Evolutionary conservation across 2,797 vertebrate species (phyloP), one percentile per base, ranked within the genome.

Genomic region (Myotis planiceps): DNA sequence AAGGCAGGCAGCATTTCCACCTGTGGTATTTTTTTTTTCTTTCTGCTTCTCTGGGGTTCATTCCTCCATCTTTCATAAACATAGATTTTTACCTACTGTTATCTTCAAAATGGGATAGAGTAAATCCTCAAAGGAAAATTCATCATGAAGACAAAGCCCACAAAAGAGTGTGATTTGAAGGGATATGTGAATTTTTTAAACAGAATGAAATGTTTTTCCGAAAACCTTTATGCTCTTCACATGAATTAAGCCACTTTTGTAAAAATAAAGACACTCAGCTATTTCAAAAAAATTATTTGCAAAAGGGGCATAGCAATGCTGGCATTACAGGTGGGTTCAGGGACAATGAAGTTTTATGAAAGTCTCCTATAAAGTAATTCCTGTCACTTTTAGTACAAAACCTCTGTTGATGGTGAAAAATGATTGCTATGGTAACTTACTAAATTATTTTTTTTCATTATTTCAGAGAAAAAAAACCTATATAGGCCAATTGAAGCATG

Each of bases 401-500:
- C n/a, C 53, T 90, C 60, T 96, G 49, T 94, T 96, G 66, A 83
- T 89, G 21, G 39, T 93, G 2, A 42, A 80, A 94, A 88, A 49
- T 90, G 37, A 87, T 90, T 87, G 53, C 76, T 81, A 23, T 90
- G 37, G 25, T 79, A 84, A 90, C 92, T 94, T 91, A 82, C 71
- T 93, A 85, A 92, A 86, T 96, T 95, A 69, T 98, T 97, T 96
- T 68, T 97, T 98, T 97, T 98, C 75, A 4, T 92, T 8, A 97
- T 98, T 99, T 88, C 98, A 99, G 98, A 98, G 97, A 97, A 97
- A 98, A 66, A 98, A 98, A 97, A 86, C 39, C 39, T 96, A 97
- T 98, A 96, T 98, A 98, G 98, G 98, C 96, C 98, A 98, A 98
- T 97, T 98, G 98, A 99, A 99, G 99, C 99, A 99, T 99, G 98